phyloP scores from a whole-genome alignment of 2,113 vertebrate species.

The Sinosuthora webbiana region DNA sequence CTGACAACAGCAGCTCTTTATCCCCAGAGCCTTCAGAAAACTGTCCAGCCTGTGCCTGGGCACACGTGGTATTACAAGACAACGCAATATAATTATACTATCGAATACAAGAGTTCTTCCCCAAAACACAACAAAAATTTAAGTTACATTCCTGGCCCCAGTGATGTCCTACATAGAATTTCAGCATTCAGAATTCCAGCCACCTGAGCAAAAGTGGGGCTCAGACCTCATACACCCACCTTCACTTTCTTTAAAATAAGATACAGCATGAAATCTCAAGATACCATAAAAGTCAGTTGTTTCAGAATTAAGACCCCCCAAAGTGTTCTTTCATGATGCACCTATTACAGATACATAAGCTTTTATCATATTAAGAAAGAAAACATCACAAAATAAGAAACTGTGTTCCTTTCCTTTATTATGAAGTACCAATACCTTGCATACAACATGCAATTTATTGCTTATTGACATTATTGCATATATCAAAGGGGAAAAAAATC shows the following conservation, averaged over 20 bases:
- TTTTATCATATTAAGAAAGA: neutral
- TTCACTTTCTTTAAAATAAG: neutral
- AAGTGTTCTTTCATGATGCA: neutral
- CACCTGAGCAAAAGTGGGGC: neutral
- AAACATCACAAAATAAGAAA: constrained; percentile 4
- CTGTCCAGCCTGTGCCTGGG: neutral
- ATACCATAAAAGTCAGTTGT: neutral
- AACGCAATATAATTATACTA: neutral
- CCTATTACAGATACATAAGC: neutral
- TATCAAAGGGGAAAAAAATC: constrained; percentile 23
- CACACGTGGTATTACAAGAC: neutral
- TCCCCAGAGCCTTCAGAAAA: neutral
- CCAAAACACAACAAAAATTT: neutral
- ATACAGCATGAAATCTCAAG: neutral
- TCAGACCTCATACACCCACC: neutral
- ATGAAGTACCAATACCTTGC: constrained; percentile 46
- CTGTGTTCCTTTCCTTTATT: constrained; percentile 65
- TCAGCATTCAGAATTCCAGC: neutral
- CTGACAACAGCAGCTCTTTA: neutral
- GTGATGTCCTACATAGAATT: neutral
- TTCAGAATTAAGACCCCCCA: neutral
- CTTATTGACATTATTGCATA: constrained; percentile 74
- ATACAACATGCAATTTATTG: constrained; percentile 75
- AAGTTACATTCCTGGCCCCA: neutral
- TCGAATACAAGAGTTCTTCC: neutral